Evolutionary conservation across 2,888 invertebrate species (phyloP).

Genomic region (Rapana venosa): DNA sequence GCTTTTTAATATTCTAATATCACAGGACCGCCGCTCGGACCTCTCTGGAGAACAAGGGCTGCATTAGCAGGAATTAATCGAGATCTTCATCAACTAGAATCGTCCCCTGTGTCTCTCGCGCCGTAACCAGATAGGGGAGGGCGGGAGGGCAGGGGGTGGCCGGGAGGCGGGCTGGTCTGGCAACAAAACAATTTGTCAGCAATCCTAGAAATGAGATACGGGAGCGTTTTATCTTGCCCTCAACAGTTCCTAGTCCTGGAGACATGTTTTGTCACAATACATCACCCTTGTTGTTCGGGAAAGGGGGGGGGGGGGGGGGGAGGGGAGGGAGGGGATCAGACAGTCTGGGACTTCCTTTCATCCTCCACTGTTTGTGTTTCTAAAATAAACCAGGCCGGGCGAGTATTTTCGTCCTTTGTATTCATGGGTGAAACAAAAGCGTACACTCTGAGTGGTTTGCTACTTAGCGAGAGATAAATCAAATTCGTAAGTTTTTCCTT

Average conservation of each 20-base stretch:
- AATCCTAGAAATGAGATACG: conserved; percentile 29
- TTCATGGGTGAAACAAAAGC: background rate
- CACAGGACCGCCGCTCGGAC: background rate
- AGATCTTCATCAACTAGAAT: conserved; percentile 44
- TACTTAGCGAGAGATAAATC: too few species aligned
- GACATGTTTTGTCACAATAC: conserved; percentile 24
- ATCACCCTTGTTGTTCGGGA: background rate
- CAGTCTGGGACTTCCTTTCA: background rate
- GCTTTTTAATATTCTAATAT: conserved; percentile 44
- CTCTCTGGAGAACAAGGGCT: conserved; percentile 34
- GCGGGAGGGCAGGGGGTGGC: background rate
- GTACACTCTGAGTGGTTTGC: background rate
- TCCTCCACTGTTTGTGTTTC: conserved; percentile 8
- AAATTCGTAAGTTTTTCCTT: too few species aligned
- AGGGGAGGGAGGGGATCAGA: background rate
- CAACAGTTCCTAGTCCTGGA: background rate
- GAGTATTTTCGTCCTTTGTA: background rate
- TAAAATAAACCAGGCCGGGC: background rate
- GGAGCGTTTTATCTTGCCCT: conserved; percentile 16
- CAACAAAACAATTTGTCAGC: conserved; percentile 32
- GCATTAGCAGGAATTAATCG: conserved; percentile 44
- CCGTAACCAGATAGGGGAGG: conserved; percentile 39
- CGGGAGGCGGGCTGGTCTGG: background rate
- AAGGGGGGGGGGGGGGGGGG: background rate
- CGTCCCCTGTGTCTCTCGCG: conserved; percentile 33